Evolutionary conservation across 2,888 invertebrate genomes (phyloP), one percentile per base, ranked within the genome.

Genomic region (Leptopilina myrica): DNA sequence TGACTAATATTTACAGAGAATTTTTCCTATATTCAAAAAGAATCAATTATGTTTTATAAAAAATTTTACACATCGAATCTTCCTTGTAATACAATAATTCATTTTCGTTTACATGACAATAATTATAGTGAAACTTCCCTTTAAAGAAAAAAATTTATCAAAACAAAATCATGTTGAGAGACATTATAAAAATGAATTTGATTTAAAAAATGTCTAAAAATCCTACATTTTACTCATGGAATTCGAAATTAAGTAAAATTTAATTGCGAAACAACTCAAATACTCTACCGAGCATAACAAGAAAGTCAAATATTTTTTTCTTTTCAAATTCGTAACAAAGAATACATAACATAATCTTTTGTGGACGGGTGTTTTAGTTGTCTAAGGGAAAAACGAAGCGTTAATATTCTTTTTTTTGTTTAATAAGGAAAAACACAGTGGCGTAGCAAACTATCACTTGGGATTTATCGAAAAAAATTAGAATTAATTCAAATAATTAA

Each of bases 261-360:
- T 49, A 49, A 53, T 14, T 53, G 8, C 14, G 8, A 53, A 14
- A 26, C 26, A 69, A 69, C 69, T 69, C 20, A 69, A 69, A 53
- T 73, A 40, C 56, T 73, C 56, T 40, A n/a, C n/a, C 33, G 73
- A 73, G 73, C 73, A 73, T 73, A 73, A 73, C 40, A 73, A 73
- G n/a, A 59, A 56, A 73, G n/a, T n/a, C 8, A 56, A 62, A 49
- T 49, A 49, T 49, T 20, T 62, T 73, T 69, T 33, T 8, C 56
- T 73, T 43, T 43, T 33, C 33, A 56, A 56, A 73, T 40, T 14
- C 33, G 9, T 9, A 73, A 73, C 33, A 11, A 56, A 73, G 56
- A 56, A 33, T 15, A n/a, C n/a, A 56, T 56, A 56, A 73, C 14
- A 73, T 33, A 56, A 59, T 56, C 56, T 15, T 53, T 12, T 73